Percentiles rank a stretch among this genome's conserved stretches.
phyloP scores from a whole-genome alignment of 2,797 vertebrate species.

The Molossus alvarezi region DNA sequence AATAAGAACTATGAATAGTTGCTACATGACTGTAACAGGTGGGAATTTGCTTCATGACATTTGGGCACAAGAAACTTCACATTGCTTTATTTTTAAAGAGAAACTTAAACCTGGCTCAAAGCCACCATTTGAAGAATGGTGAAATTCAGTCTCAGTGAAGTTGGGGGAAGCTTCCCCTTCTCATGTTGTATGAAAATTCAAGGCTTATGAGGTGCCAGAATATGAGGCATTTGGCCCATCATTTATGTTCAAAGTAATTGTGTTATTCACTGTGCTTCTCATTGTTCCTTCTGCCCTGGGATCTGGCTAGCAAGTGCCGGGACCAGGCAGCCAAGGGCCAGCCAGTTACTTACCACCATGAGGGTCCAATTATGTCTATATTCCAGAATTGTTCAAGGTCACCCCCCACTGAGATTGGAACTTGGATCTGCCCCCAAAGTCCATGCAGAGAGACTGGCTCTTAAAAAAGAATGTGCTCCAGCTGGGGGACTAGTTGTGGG shows the following conservation, averaged over 20 bases:
- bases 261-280: neutral
- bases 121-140: neutral
- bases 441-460: neutral
- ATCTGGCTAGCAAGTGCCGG: neutral
- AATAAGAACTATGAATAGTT: neutral
- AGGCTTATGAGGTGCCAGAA: neutral
- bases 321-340: neutral
- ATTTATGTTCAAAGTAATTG: neutral
- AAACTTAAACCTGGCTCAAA: neutral
- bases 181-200: conserved; percentile 22
- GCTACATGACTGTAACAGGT: neutral
- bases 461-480: neutral
- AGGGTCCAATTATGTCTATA: neutral
- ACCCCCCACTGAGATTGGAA: neutral
- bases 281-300: neutral
- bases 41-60: neutral
- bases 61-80: neutral
- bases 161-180: neutral
- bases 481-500: neutral
- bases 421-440: neutral
- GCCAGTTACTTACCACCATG: neutral
- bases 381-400: neutral
- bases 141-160: neutral
- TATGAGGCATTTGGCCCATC: neutral
- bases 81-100: neutral